Base-by-base conservation (phyloP, 2,888 invertebrate species). In the Lochmaea crataegi region DNA sequence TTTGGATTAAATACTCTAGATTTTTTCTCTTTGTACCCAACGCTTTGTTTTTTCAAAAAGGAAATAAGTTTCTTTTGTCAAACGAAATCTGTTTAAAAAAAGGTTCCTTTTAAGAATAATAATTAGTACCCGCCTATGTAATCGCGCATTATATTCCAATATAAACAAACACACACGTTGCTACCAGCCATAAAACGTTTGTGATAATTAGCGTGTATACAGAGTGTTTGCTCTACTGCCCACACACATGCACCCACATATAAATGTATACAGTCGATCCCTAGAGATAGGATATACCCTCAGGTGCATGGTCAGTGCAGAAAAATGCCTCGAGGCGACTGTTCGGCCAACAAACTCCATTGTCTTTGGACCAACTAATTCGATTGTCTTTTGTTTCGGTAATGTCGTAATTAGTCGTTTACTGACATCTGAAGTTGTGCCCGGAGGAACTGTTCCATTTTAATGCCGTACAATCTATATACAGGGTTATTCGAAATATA, bases 121-220 rank as follows among this genome's bases (percentile, higher is more conserved):
- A 32, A 5, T 82, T 82, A 78, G n/a, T 77, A 53, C 10, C 26
- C 48, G 51, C 22, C 9, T 14, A 42, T 45, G 45, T 45, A 45
- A 45, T 45, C 45, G 2, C 45, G 45, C 45, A 32, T 32, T 32
- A 6, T 32, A 32, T 51, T 61, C 16, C 79, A 80, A 80, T 68
- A 68, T 26, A 26, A 58, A 58, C 32, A 58, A 58, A 58, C 58
- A 26, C 58, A 32, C 32, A 61, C 61, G 38, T 41, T 32, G n/a
- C 61, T 61, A 61, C 38, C 14, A 41, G 41, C 61, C 18, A 63
- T 18, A 18, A 63, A 42, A 16, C 61, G 61, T 53, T 61, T 71
- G 67, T 67, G 82, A 81, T 83, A 84, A 84, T 83, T 81, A 82
- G 81, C 82, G 82, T 81, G 82, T 81, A 77, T 76, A 78, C 74